Evolutionary conservation across 1,140 invertebrate species (phyloP), one percentile per base, ranked within the genome.

Genomic region (Papilio xuthus): DNA sequence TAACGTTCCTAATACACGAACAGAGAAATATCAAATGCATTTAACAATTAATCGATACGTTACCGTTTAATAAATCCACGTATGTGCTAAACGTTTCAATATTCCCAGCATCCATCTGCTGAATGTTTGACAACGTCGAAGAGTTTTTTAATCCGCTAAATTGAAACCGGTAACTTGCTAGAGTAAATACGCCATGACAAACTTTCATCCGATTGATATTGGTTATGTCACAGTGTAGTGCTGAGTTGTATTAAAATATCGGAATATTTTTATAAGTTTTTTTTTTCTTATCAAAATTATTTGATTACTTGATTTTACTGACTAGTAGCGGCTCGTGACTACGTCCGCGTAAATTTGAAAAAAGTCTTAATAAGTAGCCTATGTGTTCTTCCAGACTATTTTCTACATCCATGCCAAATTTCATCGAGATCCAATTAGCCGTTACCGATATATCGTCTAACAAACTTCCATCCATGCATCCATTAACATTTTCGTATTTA

Each of bases 71-170:
- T 67, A 67, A 32, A 67, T 28, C 60, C 26, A 28, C 13, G 26
- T 67, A 26, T 67, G 26, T 28, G 32, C 60, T 67, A 67, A 67
- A 28, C 60, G 60, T 28, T 67, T 28, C 60, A 67, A 67, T 67
- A 67, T 67, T 67, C 60, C 60, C 60, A 15, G 13, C 60, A 9
- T 60, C 10, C 56, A 60, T 23, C 20, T 60, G 60, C 60, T 67
- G 60, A 15, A 67, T 67, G 60, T 67, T 67, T 67, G 60, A 67
- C 60, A 67, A 67, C 26, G 13, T 67, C 60, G 23, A 13, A 67
- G 26, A 67, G 53, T 10, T 67, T 67, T 67, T 67, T 67, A 67
- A 67, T 67, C 60, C 60, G 60, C 60, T 67, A 67, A 67, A 67
- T 67, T 67, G 60, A 67, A 67, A 67, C 60, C 60, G 60, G 60